Percentiles rank a stretch among this genome's conserved stretches.
Conservation (phyloP, 2,113 vertebrate species). For the Cynocephalus volans region DNA sequence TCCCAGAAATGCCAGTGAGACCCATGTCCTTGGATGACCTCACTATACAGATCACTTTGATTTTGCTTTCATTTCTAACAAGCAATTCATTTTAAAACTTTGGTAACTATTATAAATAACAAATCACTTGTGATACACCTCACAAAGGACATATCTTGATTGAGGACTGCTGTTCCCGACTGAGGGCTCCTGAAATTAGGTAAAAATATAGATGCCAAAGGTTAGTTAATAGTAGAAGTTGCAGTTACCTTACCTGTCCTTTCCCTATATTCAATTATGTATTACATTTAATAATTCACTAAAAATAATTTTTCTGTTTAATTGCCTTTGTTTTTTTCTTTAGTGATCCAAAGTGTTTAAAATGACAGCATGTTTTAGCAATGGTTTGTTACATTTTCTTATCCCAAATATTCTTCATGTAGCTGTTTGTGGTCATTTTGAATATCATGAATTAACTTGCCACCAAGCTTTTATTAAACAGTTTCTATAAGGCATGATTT, state of each 20-base stretch:
- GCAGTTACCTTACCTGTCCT: not conserved
- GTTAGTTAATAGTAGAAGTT: not conserved
- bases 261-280: not conserved
- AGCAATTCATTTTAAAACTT: conserved; percentile 69
- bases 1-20: not conserved
- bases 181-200: not conserved
- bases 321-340: conserved; percentile 7
- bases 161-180: conserved; percentile 21
- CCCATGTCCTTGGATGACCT: conserved; percentile 25
- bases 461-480: conserved; percentile 24
- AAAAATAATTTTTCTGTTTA: not conserved
- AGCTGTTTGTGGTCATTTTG: conserved; percentile 38
- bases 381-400: conserved; percentile 41
- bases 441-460: conserved; percentile 26
- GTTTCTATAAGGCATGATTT: conserved; percentile 44
- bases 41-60: not conserved
- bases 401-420: conserved; percentile 31
- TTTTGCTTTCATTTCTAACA: conserved; percentile 48
- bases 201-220: not conserved
- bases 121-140: conserved; percentile 47
- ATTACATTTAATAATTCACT: conserved; percentile 31
- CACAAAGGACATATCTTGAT: not conserved
- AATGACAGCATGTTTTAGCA: conserved; percentile 38
- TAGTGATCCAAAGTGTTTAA: conserved; percentile 23
- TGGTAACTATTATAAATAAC: not conserved